Evolutionary conservation across 1,140 invertebrate species (phyloP).

Genomic region (Macrotrachela quadricornifera): DNA sequence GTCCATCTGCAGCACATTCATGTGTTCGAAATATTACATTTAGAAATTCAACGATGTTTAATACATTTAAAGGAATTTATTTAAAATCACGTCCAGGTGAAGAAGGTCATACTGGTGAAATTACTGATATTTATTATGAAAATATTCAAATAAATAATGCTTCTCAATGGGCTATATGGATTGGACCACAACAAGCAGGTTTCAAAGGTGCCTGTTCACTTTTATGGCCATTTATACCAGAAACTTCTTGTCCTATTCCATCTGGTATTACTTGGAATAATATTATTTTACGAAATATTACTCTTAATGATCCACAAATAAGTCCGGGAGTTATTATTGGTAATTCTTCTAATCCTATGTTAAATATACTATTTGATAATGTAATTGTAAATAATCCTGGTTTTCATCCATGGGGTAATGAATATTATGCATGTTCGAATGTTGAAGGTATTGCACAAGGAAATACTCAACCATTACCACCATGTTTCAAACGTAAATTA

Average conservation of each 20-base stretch:
- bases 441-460: too few relatives aligned
- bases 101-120: background rate
- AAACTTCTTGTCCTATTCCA: background rate
- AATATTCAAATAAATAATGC: constrained; percentile 3
- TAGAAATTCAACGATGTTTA: background rate
- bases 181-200: constrained; percentile 1
- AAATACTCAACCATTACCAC: too few relatives aligned
- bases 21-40: constrained; percentile 1
- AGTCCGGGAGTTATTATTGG: background rate
- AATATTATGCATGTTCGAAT: too few relatives aligned
- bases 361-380: background rate
- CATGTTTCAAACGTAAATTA: too few relatives aligned
- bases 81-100: constrained; percentile 3
- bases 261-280: background rate
- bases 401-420: too few relatives aligned
- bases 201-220: background rate
- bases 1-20: background rate
- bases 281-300: constrained; percentile 1
- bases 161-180: constrained; percentile 3
- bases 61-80: constrained; percentile 1
- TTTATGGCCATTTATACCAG: background rate
- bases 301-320: background rate
- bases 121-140: background rate
- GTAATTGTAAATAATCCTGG: background rate
- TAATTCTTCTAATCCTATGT: background rate